Evolutionary conservation across 2,888 invertebrate genomes (phyloP).

Genomic region (Agonopterix alstromeriana): DNA sequence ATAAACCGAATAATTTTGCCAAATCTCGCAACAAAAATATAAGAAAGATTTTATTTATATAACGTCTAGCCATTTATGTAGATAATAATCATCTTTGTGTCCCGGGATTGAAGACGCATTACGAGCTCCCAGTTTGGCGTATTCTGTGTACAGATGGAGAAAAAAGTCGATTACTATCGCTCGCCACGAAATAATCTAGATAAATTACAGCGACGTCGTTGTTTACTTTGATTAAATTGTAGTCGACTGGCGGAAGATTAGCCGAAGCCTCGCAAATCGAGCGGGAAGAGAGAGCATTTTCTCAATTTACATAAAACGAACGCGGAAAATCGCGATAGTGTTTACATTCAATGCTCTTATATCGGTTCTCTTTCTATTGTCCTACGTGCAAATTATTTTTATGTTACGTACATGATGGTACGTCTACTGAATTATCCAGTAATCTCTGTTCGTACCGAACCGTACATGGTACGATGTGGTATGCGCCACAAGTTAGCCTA

Average conservation of each 20-base stretch:
- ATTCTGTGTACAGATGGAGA: slow-evolving; percentile 40
- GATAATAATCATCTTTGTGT: slow-evolving; percentile 55
- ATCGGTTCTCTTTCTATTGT: slow-evolving; percentile 7
- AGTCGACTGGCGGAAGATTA: slow-evolving; percentile 73
- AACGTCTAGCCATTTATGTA: slow-evolving; percentile 43
- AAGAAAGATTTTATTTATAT: slow-evolving; percentile 34
- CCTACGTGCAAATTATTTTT: slow-evolving; percentile 7
- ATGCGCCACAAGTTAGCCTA: no score
- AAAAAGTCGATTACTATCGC: slow-evolving; percentile 71
- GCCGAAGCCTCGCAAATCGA: slow-evolving; percentile 71
- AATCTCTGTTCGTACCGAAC: no score
- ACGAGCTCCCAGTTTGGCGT: slow-evolving; percentile 15
- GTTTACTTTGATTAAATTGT: slow-evolving; percentile 77
- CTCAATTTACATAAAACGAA: slow-evolving; percentile 69
- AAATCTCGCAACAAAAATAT: slow-evolving; percentile 29
- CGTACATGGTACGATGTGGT: no score
- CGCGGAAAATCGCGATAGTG: slow-evolving; percentile 53
- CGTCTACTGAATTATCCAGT: no score
- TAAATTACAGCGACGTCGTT: slow-evolving; percentile 69
- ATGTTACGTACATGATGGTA: not conserved
- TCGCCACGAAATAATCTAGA: slow-evolving; percentile 73
- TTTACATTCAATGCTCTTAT: slow-evolving; percentile 37
- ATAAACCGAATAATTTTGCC: slow-evolving; percentile 30
- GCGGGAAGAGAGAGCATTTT: slow-evolving; percentile 62
- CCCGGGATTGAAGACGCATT: slow-evolving; percentile 47